Conservation (phyloP, 2,797 vertebrate genomes). For the Cossypha dichroa region DNA sequence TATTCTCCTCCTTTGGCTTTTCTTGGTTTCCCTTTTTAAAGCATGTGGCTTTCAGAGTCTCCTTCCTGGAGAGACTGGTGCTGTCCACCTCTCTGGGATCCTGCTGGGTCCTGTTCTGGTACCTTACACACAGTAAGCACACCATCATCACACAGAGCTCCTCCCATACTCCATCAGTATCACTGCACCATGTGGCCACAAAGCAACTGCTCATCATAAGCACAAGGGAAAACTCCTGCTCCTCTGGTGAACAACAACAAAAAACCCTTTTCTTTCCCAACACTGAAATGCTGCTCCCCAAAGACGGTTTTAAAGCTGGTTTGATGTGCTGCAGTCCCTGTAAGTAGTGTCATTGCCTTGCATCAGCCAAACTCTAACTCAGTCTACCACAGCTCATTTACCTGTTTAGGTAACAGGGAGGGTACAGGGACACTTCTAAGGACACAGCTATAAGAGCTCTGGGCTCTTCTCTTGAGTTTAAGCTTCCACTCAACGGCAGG, state of each 20-base stretch:
- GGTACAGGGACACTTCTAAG: neutral
- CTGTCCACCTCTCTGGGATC: neutral
- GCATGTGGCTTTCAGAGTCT: neutral
- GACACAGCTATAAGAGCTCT: neutral
- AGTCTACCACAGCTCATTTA: neutral
- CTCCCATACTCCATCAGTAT: fast-evolving
- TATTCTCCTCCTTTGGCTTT: neutral
- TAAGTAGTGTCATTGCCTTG: fast-evolving
- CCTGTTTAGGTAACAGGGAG: neutral
- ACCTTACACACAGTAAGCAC: neutral
- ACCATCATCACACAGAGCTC: fast-evolving
- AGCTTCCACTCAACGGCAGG: neutral
- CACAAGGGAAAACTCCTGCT: neutral
- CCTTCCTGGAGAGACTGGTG: neutral
- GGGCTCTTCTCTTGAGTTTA: neutral
- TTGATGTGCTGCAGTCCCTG: too few relatives aligned
- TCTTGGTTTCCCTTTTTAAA: neutral
- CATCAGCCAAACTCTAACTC: neutral
- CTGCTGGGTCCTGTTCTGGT: neutral
- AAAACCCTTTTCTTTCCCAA: neutral
- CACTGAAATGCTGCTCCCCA: neutral
- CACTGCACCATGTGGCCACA: neutral
- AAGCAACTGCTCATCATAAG: fast-evolving
- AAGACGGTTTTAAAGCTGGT: neutral
- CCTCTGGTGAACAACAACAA: neutral